Evolutionary conservation across 2,888 invertebrate species (phyloP).

Genomic region (Limnephilus rhombicus): DNA sequence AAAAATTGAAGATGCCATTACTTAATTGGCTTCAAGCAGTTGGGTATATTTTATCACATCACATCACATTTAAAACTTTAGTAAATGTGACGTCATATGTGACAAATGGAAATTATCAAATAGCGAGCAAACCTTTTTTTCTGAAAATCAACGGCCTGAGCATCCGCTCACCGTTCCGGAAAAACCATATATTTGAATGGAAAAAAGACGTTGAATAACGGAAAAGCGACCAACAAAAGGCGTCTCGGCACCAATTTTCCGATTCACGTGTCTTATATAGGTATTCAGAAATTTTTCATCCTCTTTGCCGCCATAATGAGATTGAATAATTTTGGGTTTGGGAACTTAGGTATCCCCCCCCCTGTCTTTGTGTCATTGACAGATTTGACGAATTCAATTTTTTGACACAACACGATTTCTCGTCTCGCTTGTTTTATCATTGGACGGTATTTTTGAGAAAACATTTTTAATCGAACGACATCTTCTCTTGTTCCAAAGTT

Average conservation of each 20-base stretch:
- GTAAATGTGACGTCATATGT: not conserved
- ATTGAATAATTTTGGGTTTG: conserved; percentile 32
- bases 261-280: conserved; percentile 31
- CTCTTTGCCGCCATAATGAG: not conserved
- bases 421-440: not conserved
- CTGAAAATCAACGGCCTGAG: not conserved
- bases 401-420: not conserved
- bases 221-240: conserved; percentile 35
- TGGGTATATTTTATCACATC: not conserved
- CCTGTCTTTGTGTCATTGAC: not conserved
- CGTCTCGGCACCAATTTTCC: conserved; percentile 27
- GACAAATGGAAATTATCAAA: not conserved
- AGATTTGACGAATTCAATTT: not conserved
- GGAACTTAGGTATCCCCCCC: not conserved
- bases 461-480: not conserved
- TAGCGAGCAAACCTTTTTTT: not conserved
- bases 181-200: conserved; percentile 39
- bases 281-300: conserved; percentile 19
- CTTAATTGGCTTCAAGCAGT: not conserved
- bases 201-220: conserved; percentile 21
- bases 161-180: conserved; percentile 28
- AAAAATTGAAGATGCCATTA: too few species aligned
- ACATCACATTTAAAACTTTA: not conserved
- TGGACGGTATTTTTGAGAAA: not conserved
- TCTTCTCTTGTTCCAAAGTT: not conserved